Base-by-base conservation (phyloP, 1,140 invertebrate genomes). In the Brachionus paranguensis region DNA sequence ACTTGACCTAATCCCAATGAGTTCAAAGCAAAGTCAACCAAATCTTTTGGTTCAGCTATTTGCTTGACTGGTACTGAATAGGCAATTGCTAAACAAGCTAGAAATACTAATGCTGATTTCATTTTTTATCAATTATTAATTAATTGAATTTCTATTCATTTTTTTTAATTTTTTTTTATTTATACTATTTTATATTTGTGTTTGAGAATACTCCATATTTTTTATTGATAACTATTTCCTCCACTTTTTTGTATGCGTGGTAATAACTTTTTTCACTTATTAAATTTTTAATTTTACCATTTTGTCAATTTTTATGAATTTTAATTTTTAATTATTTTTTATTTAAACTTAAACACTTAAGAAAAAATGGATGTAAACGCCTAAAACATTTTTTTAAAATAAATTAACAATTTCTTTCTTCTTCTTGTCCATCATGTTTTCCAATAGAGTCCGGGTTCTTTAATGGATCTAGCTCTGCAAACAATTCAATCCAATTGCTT, bases 391-490 rank as follows among this genome's bases (percentile, higher is more conserved):
- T 65, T 33, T 12, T 33, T 68, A 0, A 45, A 17, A 20, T 43
- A 50, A 37, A 37, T 81, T 64, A 81, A 68, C 78, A 81, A 68
- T 68, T 81, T 64, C 78, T 60, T 27, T 64, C 20, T 24, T 81
- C 78, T 33, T 81, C 78, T 3, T 29, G n/a, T 12, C 78, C 41
- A 41, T 81, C 33, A 11, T 47, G 12, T 29, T 64, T 17, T 6
- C 53, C 78, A 68, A 81, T 68, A 10, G 78, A 17, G 87, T 91
- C 92, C 20, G 92, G 92, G 90, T 96, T 96, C 14, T 94, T 92
- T 5, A 97, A 90, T 7, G 95, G 95, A 91, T 98, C 95, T 45
- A 98, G 88, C 89, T 97, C 95, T 47, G 95, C 94, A 91, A 97
- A 97, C 33, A 97, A 90, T 88, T 95, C 94, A 86, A 96, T 92